Evolutionary conservation across 2,113 vertebrate species (phyloP), one percentile per base, ranked within the genome.

Genomic region (Maccullochella peelii): DNA sequence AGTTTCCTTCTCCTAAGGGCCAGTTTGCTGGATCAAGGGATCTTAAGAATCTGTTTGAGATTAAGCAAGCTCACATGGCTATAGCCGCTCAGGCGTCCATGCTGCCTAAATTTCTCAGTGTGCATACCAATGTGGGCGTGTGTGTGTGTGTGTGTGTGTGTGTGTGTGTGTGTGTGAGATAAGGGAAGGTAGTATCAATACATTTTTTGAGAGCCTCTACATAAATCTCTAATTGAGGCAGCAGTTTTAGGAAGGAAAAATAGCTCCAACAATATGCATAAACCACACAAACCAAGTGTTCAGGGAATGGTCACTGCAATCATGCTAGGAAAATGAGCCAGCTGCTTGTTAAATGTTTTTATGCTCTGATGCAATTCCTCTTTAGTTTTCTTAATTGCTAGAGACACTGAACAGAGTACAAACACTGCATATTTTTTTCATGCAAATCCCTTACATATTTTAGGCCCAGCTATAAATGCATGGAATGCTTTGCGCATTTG

Each of bases 401-500:
- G 82, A 89, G 75, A 90, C 80, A 88, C 44, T 77, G 77, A 86
- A 83, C 71, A 42, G 70, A 89, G 85, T 54, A 84, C 77, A 91
- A 86, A 90, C 81, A 84, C 63, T 72, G 57, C 36, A 36, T 88
- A 59, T 82, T 84, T 85, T 91, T 80, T 89, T 83, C 71, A 89
- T 93, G 86, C 84, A 93, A 93, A 93, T 88, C 86, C 79, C 76
- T 84, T 82, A 84, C 88, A 92, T 93, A 92, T 92, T 94, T 89
- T 69, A 85, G 85, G 79, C 75, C 69, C n/a, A 42, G 83, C 85
- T 89, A 74, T 87, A 91, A 91, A 90, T 87, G 90, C 82, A 76
- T 55, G 86, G 89, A 82, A 87, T 72, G 77, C 83, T 88, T 74
- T 69, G 70, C 59, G 4, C 59, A 66, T 93, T 91, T 94, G 91